These are phyloP conservation scores for Auanema sp. DNA, from an alignment of 2,888 invertebrate genomes.

Conservation along the genomic window DNA sequence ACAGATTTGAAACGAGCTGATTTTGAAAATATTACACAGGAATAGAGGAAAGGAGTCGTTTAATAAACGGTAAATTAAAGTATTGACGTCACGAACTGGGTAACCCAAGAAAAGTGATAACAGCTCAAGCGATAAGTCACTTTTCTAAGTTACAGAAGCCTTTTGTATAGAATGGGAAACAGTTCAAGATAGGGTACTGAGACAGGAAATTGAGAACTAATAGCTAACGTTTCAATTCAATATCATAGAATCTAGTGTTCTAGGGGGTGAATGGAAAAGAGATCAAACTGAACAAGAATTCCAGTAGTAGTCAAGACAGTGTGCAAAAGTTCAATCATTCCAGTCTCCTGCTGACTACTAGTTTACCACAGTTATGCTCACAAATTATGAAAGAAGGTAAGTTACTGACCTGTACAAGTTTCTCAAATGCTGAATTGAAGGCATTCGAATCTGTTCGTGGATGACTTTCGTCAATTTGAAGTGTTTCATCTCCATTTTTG, in stretches of 20 bases:
- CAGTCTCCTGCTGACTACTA: background rate
- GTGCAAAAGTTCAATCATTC: background rate
- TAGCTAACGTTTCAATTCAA: too few species aligned
- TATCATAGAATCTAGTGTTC: background rate
- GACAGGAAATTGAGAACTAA: conserved; percentile 2
- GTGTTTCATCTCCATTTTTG: conserved; percentile 12
- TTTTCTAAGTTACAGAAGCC: too few species aligned
- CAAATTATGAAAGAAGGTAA: background rate
- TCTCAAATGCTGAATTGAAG: conserved; percentile 36
- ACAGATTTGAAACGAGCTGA: background rate
- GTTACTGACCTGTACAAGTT: conserved; percentile 37
- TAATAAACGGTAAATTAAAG: too few species aligned
- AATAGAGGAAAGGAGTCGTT: background rate
- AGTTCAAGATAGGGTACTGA: background rate
- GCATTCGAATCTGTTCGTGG: conserved; percentile 13
- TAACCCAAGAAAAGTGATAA: background rate
- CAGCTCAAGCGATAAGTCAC: background rate
- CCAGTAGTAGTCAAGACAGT: conserved; percentile 6
- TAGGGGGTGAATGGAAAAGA: background rate
- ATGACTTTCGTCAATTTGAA: conserved; percentile 15
- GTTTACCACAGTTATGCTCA: background rate
- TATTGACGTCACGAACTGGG: background rate
- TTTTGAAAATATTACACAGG: background rate
- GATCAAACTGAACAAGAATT: background rate
- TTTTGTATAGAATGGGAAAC: background rate